Evolutionary conservation across 2,888 invertebrate genomes (phyloP).

Genomic region (Euzetes globulus): DNA sequence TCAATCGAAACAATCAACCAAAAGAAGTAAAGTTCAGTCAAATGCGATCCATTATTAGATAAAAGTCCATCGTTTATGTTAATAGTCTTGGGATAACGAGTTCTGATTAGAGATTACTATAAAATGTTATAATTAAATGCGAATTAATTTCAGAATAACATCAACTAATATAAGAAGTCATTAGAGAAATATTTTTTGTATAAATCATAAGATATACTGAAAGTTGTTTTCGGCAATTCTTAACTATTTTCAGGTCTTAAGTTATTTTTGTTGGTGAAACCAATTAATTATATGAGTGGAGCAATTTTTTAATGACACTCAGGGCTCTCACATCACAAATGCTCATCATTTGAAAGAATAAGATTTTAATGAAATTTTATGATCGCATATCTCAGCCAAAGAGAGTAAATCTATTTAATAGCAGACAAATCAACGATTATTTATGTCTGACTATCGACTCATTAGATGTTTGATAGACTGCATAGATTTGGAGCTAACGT

Average conservation of each 20-base stretch:
- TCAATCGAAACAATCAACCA: neutral
- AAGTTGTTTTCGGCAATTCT: neutral
- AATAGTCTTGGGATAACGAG: neutral
- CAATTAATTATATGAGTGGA: neutral
- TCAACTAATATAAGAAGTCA: neutral
- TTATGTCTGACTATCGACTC: conserved; percentile 20
- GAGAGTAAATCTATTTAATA: neutral
- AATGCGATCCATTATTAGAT: conserved; percentile 2
- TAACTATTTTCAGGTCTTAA: neutral
- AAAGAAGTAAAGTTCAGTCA: neutral
- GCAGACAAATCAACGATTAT: conserved; percentile 13
- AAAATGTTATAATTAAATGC: conserved; percentile 1
- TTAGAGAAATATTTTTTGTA: neutral
- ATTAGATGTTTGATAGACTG: conserved; percentile 17
- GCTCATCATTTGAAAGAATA: neutral
- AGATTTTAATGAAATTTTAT: neutral
- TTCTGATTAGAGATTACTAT: neutral
- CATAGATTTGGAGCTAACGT: conserved; percentile 3
- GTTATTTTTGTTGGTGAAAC: neutral
- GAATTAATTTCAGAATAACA: neutral
- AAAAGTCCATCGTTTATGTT: neutral
- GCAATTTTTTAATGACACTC: neutral
- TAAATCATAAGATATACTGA: neutral
- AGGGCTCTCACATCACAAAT: neutral
- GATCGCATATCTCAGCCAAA: neutral